Percentiles rank a stretch among this genome's conserved stretches.
phyloP scores from a whole-genome alignment of 2,888 invertebrate species.

The Nymphalis urticae region DNA sequence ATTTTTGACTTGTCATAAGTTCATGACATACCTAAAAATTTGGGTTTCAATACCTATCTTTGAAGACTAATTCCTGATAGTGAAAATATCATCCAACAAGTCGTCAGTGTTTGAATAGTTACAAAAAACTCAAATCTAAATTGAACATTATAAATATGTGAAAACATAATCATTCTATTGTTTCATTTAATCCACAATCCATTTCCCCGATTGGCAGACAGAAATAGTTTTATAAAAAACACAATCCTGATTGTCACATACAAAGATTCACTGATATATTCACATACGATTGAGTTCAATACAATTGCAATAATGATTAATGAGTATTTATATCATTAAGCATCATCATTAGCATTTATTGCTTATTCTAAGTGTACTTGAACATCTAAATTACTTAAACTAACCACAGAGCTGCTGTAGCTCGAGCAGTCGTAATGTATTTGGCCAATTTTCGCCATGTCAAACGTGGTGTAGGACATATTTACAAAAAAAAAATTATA shows the following conservation, averaged over 20 bases:
- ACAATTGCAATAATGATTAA: constrained; percentile 57
- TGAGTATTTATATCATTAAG: constrained; percentile 76
- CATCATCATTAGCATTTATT: constrained; percentile 66
- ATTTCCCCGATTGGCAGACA: constrained; percentile 44
- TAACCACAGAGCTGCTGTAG: constrained; percentile 44
- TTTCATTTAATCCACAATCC: constrained; percentile 49
- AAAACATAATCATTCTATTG: constrained; percentile 7
- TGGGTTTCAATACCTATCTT: no score
- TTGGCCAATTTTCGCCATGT: constrained; percentile 25
- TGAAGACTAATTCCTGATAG: no score
- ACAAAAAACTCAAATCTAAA: constrained; percentile 26
- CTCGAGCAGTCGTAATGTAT: constrained; percentile 30
- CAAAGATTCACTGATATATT: constrained; percentile 38
- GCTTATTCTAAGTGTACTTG: constrained; percentile 61
- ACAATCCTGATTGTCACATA: constrained; percentile 35
- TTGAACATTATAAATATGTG: neutral
- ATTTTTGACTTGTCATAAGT: no score
- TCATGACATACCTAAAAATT: no score
- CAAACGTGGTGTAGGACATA: constrained; percentile 35
- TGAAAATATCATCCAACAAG: no score
- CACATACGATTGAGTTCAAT: constrained; percentile 49
- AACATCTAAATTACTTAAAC: constrained; percentile 42
- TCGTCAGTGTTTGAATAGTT: neutral
- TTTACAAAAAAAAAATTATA: constrained; percentile 46
- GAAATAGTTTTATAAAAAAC: constrained; percentile 35